These are phyloP conservation scores for Ancistrus triradiatus DNA, from an alignment of 2,113 vertebrate genomes.

Conservation along the genomic window DNA sequence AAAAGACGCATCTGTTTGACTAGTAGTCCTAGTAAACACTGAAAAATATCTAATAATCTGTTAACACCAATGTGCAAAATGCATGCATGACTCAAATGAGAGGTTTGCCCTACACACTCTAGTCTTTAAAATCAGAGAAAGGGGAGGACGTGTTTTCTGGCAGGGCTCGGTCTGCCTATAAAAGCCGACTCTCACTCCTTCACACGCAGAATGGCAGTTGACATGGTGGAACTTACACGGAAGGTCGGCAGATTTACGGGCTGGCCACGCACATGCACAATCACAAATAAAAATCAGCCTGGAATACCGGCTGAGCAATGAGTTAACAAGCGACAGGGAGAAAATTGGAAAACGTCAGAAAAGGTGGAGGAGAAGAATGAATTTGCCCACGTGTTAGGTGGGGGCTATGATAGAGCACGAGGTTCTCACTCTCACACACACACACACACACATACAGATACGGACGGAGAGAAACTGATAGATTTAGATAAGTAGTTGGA, in stretches of 20 bases:
- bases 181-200: neutral
- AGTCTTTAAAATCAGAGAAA: too few relatives aligned
- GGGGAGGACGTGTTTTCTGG: too few relatives aligned
- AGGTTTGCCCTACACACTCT: too few relatives aligned
- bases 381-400: constrained; percentile 36
- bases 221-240: neutral
- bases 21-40: too few relatives aligned
- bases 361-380: constrained; percentile 36
- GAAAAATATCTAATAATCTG: too few relatives aligned
- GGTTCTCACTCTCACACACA: neutral
- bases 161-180: too few relatives aligned
- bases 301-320: constrained; percentile 15
- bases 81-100: too few relatives aligned
- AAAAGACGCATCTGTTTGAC: too few relatives aligned
- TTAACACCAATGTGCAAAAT: too few relatives aligned
- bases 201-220: neutral
- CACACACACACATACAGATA: neutral
- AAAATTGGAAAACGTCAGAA: constrained; percentile 45
- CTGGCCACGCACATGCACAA: neutral
- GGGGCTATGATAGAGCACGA: constrained; percentile 23
- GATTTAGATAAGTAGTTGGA: neutral
- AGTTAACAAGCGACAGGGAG: constrained; percentile 39
- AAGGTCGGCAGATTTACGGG: constrained; percentile 27
- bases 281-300: constrained; percentile 32
- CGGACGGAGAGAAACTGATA: neutral